phyloP scores from a whole-genome alignment of 2,797 vertebrate species.

The Cryptoblepharus egeriae region DNA sequence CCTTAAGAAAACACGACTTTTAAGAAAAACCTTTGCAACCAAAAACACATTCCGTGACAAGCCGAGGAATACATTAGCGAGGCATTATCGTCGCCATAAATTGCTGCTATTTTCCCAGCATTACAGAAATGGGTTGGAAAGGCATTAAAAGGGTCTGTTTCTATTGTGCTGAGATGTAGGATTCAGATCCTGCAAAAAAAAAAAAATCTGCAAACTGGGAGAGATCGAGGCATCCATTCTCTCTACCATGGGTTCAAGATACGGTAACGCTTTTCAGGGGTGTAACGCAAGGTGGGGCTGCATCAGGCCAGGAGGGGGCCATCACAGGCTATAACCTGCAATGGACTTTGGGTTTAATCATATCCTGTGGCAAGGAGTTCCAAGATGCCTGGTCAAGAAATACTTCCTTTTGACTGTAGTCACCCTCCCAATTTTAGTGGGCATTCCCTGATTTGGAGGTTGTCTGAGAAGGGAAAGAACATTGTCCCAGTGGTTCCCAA shows the following conservation, averaged over 20 bases:
- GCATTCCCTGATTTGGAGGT: too few relatives aligned
- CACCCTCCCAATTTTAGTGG: too few relatives aligned
- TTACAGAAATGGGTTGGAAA: constrained; percentile 34
- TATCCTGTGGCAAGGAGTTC: too few relatives aligned
- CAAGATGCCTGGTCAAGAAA: too few relatives aligned
- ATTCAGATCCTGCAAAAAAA: constrained; percentile 30
- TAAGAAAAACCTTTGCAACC: too few relatives aligned
- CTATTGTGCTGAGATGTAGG: constrained; percentile 48
- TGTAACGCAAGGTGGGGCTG: too few relatives aligned
- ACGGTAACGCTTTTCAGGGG: constrained; percentile 18
- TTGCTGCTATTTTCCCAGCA: constrained; percentile 56
- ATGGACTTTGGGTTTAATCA: too few relatives aligned
- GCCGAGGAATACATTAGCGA: constrained; percentile 20
- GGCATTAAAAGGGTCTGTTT: not conserved
- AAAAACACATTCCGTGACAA: constrained; percentile 50
- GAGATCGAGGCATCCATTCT: not conserved
- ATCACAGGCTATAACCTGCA: too few relatives aligned
- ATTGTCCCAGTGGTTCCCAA: too few relatives aligned
- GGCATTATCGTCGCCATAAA: constrained; percentile 61
- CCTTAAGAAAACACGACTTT: not conserved
- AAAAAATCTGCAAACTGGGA: constrained; percentile 47
- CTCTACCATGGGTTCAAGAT: constrained; percentile 21
- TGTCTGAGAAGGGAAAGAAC: too few relatives aligned
- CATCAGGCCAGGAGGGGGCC: too few relatives aligned
- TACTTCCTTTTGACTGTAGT: too few relatives aligned